phyloP scores from a whole-genome alignment of 2,888 invertebrate genomes.

The Dexiosoma caninum region DNA sequence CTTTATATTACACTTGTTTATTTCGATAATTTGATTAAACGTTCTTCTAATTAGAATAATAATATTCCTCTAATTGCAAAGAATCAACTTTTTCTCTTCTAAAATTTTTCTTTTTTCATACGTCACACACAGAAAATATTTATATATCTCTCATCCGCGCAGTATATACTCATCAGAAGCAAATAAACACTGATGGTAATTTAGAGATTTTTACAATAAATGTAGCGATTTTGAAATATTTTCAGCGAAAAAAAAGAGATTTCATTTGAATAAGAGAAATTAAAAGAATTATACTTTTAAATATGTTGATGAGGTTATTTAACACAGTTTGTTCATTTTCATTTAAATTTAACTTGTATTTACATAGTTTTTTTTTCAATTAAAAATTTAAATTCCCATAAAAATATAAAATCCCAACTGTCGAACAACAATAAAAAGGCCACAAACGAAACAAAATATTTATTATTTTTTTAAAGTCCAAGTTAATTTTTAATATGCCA shows the following conservation, averaged over 20 bases:
- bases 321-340: too few relatives aligned
- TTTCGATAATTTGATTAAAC: constrained; percentile 23
- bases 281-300: too few relatives aligned
- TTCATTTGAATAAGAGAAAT: too few relatives aligned
- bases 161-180: constrained; percentile 11
- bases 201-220: neutral
- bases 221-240: neutral
- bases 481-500: too few relatives aligned
- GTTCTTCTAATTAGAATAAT: constrained; percentile 34
- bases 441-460: too few relatives aligned
- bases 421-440: too few relatives aligned
- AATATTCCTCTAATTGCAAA: constrained; percentile 33
- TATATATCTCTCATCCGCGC: constrained; percentile 53
- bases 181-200: constrained; percentile 38
- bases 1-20: constrained; percentile 24
- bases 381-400: too few relatives aligned
- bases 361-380: too few relatives aligned
- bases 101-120: constrained; percentile 39
- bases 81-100: constrained; percentile 8
- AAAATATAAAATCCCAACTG: too few relatives aligned
- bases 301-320: too few relatives aligned
- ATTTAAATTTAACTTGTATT: too few relatives aligned
- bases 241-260: neutral
- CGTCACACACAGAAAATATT: constrained; percentile 51
- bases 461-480: too few relatives aligned